Base-by-base conservation (phyloP, 2,113 vertebrate species). In the Cyprinodon variegatus region DNA sequence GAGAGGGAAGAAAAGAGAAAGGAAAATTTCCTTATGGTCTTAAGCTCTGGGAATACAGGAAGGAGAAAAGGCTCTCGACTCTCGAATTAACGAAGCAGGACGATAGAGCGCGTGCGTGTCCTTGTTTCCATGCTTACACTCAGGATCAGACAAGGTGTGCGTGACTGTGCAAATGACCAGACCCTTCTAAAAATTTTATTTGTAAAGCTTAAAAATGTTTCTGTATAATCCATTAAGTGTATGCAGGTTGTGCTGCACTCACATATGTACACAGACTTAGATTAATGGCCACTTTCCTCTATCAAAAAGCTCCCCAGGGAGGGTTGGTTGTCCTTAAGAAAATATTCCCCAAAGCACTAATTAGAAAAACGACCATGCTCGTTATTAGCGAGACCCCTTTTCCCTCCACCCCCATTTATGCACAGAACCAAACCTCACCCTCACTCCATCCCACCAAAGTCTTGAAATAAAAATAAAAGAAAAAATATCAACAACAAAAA, bases 331-430 rank as follows among this genome's bases (percentile, higher is more conserved):
- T 91, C 84, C 93, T 92, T 92, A 93, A 92, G 89, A 94, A 93
- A 94, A 94, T 93, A 94, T 93, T 94, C 92, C 92, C 92, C 84
- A 90, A 93, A 94, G 94, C 91, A 93, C 94, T 96, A 95, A 96
- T 94, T 96, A 95, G 93, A 91, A 93, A 94, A 95, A 94, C 68
- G 85, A 94, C 93, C 94, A 92, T 77, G 88, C 92, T 96, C 83
- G 70, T 95, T 96, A 96, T 95, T 95, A 92, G 93, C 85, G 68
- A 46, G 39, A 62, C 70, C 62, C 72, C 57, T 48, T 40, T 60
- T 64, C 50, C 62, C 40, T 71, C 59, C 72, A 70, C 69, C 45
- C 66, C 70, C 75, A 79, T 68, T 62, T 63, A 68, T 43, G 65
- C 50, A 41, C 36, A 61, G 36, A 66, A 71, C 72, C 76, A 59